Conservation (phyloP, 2,797 vertebrate genomes). For the Pangasius mekongensis region DNA sequence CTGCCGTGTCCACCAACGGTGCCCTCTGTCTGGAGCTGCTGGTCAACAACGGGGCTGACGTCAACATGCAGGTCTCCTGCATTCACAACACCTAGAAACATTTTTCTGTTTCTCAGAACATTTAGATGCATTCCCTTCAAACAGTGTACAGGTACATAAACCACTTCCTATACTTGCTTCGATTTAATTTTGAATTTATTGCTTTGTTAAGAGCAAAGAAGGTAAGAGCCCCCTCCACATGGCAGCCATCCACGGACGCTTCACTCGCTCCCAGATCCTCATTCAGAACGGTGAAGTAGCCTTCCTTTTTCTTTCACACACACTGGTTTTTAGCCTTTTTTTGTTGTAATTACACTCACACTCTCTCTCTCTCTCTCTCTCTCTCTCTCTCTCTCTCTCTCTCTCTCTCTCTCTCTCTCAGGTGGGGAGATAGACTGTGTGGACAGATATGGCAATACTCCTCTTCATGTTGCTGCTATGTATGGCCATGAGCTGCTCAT, state of each 20-base stretch:
- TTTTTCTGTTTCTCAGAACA: not conserved
- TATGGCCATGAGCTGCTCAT: conserved; percentile 98
- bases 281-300: conserved; percentile 90
- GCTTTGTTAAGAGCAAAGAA: conserved; percentile 87
- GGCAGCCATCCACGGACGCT: conserved; percentile 98
- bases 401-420: conserved; percentile 59
- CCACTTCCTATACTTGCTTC: not conserved
- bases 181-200: conserved; percentile 17
- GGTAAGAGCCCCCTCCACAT: conserved; percentile 98
- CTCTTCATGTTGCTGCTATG: conserved; percentile 98
- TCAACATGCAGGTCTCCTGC: conserved; percentile 91
- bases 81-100: not conserved
- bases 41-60: conserved; percentile 97
- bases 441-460: conserved; percentile 98
- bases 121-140: not conserved
- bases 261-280: conserved; percentile 98
- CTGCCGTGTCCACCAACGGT: conserved; percentile 97
- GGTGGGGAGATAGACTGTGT: conserved; percentile 98
- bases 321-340: too few relatives aligned
- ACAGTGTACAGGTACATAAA: not conserved
- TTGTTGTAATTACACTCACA: too few relatives aligned
- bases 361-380: not conserved
- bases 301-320: not conserved
- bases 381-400: conserved; percentile 11
- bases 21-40: conserved; percentile 96